These are phyloP conservation scores for Nemopilema nomurai DNA, from an alignment of 30 jellyfish, hydroid and myxozoan genomes.

Conservation along the genomic window DNA sequence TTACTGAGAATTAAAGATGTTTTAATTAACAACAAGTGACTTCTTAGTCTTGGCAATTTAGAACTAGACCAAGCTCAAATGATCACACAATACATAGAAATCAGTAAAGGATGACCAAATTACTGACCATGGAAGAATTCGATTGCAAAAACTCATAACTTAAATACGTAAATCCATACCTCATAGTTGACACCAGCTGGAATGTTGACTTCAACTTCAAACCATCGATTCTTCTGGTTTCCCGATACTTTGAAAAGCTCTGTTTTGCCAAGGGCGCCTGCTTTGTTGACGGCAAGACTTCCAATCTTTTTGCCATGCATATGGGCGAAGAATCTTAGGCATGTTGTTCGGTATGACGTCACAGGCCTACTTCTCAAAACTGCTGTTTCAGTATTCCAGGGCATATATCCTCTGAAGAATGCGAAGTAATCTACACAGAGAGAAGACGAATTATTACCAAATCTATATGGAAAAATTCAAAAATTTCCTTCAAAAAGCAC, in stretches of 20 bases:
- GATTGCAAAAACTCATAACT: too few relatives aligned
- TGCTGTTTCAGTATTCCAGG: slow-evolving; percentile 4
- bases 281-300: slow-evolving; percentile 12
- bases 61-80: too few relatives aligned
- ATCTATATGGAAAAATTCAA: not conserved
- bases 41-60: too few relatives aligned
- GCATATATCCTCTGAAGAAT: slow-evolving; percentile 1
- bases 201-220: slow-evolving; percentile 23
- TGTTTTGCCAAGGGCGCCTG: not conserved
- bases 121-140: too few relatives aligned
- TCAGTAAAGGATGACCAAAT: too few relatives aligned
- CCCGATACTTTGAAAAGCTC: slow-evolving; percentile 10
- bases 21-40: too few relatives aligned
- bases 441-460: not conserved
- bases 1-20: too few relatives aligned
- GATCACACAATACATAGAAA: too few relatives aligned
- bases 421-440: slow-evolving; percentile 12
- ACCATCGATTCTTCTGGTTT: slow-evolving; percentile 21
- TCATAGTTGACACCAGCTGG: slow-evolving; percentile 29
- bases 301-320: slow-evolving; percentile 27
- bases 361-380: slow-evolving; percentile 9
- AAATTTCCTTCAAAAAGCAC: too few relatives aligned
- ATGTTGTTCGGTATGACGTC: not conserved
- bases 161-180: too few relatives aligned
- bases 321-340: slow-evolving; percentile 24